These are phyloP conservation scores for Tipula vernalis DNA, from an alignment of 2,888 invertebrate genomes.

Conservation along the genomic window DNA sequence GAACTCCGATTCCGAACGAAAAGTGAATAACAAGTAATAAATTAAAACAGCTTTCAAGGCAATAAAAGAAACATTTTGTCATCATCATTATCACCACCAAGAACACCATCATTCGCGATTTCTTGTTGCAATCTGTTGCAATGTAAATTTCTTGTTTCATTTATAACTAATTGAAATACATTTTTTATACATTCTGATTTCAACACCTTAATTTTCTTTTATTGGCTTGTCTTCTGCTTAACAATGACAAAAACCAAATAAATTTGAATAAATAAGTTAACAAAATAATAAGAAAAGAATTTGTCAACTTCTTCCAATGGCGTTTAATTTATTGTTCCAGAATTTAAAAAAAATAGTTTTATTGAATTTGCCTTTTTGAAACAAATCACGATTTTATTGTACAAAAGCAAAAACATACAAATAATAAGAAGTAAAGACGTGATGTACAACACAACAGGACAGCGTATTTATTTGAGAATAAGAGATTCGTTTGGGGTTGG, in stretches of 20 bases:
- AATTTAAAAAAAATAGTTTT: not conserved
- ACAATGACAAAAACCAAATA: not conserved
- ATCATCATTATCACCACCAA: not conserved
- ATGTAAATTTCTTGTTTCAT: not conserved
- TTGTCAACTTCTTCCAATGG: constrained; percentile 4
- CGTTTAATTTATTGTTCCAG: not conserved
- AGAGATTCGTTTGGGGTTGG: not conserved
- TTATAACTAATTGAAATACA: not conserved
- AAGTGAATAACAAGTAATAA: not conserved
- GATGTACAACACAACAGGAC: not conserved
- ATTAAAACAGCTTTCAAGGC: not conserved
- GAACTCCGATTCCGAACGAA: not conserved
- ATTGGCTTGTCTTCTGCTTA: not conserved
- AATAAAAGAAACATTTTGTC: not conserved
- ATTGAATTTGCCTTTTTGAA: not conserved
- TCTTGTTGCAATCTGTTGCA: not conserved
- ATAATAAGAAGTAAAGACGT: not conserved
- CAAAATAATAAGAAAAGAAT: not conserved
- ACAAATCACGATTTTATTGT: not conserved
- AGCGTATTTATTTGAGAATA: not conserved
- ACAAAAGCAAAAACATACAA: not conserved
- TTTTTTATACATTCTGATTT: not conserved
- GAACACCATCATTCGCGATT: not conserved
- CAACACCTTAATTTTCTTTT: not conserved
- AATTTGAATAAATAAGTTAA: not conserved